These are phyloP conservation scores for Heteromormyrus szaboi DNA, from an alignment of 2,797 vertebrate species.

Conservation along the genomic window DNA sequence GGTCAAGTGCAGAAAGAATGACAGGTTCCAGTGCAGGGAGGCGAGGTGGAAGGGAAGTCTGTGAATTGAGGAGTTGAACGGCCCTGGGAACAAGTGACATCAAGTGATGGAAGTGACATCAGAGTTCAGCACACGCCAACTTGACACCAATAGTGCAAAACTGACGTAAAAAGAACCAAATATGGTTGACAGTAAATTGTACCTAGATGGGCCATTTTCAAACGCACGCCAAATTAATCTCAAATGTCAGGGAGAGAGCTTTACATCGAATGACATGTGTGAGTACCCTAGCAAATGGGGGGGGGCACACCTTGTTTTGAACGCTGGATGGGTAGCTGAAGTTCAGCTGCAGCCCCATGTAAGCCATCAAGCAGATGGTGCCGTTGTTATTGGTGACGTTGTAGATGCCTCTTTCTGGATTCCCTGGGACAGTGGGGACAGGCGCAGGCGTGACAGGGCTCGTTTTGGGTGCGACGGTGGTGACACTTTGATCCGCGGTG, in stretches of 20 bases:
- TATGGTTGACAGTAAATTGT: neutral
- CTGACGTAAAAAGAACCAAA: neutral
- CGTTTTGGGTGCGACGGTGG: constrained; percentile 36
- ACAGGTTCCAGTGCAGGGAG: no score
- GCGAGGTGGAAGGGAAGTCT: no score
- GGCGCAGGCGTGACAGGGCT: constrained; percentile 35
- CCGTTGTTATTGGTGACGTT: constrained; percentile 53
- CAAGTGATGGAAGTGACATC: neutral
- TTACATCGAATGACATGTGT: neutral
- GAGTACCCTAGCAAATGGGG: neutral
- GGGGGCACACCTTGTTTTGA: constrained; percentile 51
- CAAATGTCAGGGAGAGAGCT: neutral
- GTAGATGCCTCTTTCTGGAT: constrained; percentile 66
- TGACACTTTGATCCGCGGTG: constrained; percentile 55
- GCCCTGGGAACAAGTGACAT: no score
- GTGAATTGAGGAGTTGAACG: no score
- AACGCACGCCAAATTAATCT: neutral
- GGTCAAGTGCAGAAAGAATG: no score
- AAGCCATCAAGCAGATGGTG: constrained; percentile 58
- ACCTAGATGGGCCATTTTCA: neutral
- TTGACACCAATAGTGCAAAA: neutral
- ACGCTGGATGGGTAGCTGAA: constrained; percentile 61
- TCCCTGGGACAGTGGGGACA: constrained; percentile 46
- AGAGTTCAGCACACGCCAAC: neutral
- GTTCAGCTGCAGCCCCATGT: constrained; percentile 80